phyloP scores from a whole-genome alignment of 2,113 vertebrate species.

The Alligator sinensis region DNA sequence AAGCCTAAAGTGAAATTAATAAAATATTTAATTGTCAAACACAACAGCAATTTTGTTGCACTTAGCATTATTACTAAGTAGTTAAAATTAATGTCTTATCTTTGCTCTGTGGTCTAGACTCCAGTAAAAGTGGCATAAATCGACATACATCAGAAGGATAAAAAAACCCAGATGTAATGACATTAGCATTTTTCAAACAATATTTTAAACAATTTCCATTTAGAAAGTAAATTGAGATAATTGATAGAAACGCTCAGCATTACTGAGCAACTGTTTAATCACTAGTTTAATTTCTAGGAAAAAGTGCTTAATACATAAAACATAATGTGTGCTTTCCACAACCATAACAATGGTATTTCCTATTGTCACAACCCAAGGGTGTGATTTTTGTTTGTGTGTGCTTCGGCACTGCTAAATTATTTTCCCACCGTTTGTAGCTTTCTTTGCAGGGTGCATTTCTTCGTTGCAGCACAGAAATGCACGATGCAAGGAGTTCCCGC shows the following conservation, averaged over 20 bases:
- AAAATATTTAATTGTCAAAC: neutral
- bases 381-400: too few species aligned
- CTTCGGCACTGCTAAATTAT: too few species aligned
- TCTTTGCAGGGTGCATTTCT: too few species aligned
- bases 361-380: too few species aligned
- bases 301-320: slow-evolving; percentile 40
- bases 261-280: slow-evolving; percentile 26
- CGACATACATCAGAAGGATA: neutral
- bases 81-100: neutral
- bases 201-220: slow-evolving; percentile 24
- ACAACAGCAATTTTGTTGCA: neutral
- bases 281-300: slow-evolving; percentile 37
- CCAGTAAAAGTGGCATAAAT: neutral
- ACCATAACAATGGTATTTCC: slow-evolving; percentile 29
- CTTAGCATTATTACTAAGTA: neutral
- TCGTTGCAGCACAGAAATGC: too few species aligned
- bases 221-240: slow-evolving; percentile 38
- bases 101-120: neutral
- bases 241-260: neutral
- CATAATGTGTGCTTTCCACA: slow-evolving; percentile 34
- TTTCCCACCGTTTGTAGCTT: too few species aligned
- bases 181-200: neutral
- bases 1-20: neutral
- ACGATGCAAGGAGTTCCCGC: too few species aligned
- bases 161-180: neutral